phyloP scores from a whole-genome alignment of 2,113 vertebrate species.

The Dendropsophus ebraccatus region DNA sequence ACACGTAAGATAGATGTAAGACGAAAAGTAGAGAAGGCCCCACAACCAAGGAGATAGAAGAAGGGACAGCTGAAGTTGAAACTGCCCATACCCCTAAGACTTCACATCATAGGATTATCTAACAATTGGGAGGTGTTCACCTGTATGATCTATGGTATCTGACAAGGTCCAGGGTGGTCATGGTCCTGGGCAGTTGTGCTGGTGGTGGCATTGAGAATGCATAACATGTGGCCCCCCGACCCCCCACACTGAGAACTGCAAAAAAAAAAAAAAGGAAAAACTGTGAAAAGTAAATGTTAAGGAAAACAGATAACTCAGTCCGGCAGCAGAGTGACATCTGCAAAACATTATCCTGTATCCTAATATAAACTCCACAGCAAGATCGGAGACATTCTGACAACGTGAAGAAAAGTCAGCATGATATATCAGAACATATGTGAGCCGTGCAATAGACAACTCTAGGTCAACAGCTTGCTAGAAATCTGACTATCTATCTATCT shows the following conservation, averaged over 20 bases:
- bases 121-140: too few species aligned
- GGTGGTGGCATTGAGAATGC: neutral
- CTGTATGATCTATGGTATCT: neutral
- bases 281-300: neutral
- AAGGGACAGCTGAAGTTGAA: too few species aligned
- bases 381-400: neutral
- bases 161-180: neutral
- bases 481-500: neutral
- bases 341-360: constrained; percentile 27
- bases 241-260: too few species aligned
- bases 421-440: constrained; percentile 2
- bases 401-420: neutral
- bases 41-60: too few species aligned
- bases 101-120: too few species aligned
- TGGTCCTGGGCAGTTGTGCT: neutral
- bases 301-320: neutral
- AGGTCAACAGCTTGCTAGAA: neutral
- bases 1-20: too few species aligned
- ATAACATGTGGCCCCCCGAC: neutral
- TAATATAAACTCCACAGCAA: constrained; percentile 12
- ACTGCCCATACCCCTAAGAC: too few species aligned
- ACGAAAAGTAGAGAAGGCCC: too few species aligned
- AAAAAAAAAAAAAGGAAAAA: neutral
- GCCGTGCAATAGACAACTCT: neutral
- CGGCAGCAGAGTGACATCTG: neutral